Evolutionary conservation across 2,888 invertebrate genomes (phyloP), one percentile per base, ranked within the genome.

Genomic region (Drosophila anomalata): DNA sequence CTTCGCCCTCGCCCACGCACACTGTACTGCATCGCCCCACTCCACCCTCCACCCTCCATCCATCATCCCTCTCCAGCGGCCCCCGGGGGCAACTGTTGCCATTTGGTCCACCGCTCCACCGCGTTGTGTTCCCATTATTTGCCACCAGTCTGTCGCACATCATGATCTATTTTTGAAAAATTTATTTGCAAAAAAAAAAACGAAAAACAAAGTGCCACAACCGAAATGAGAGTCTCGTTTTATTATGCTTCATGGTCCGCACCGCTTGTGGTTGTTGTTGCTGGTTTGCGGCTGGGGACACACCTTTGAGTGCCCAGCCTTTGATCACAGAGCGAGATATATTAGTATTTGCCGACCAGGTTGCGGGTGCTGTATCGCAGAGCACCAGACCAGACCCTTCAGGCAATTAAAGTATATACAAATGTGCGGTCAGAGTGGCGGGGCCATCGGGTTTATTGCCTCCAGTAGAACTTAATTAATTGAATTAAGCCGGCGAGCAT

Each of bases 391-490:
- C 36, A 56, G 67, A 62, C 73, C 69, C 67, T 73, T 41, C 39
- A 39, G 61, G 54, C 70, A 86, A 87, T 83, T 82, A 80, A 75
- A 60, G 53, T 17, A 56, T 48, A 59, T 36, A 52, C 41, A 56
- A 52, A 57, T 54, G 51, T 73, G 74, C 42, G 74, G 58, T 48
- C 76, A 42, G 58, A 70, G 56, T 56, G 63, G 12, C 58, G 46
- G 39, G 12, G 36, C 54, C 44, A 57, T 73, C 69, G 71, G 67
- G 72, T 88, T 88, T 78, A 88, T 88, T 88, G 83, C 83, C 80
- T 82, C 72, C 79, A 88, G 83, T 78, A 69, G 58, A 76, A 73
- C 83, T 85, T 86, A 88, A 85, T 85, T 88, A 85, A 85, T 88
- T 85, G 79, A 85, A 85, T 85, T 85, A 88, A 88, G 78, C 72